phyloP scores from a whole-genome alignment of 2,888 invertebrate species.

The Pogonocherus hispidulus region DNA sequence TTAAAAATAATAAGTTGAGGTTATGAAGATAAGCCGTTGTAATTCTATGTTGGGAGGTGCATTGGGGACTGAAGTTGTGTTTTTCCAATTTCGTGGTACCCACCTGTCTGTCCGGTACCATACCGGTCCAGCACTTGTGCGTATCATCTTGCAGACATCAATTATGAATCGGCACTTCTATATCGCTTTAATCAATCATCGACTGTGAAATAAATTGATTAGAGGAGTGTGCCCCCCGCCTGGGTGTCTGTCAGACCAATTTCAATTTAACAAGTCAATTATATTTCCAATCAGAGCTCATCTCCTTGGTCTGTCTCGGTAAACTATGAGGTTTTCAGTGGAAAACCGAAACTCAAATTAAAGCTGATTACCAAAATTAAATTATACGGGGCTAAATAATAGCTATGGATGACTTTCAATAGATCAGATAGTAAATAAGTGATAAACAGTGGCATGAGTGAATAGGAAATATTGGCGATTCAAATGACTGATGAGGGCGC shows the following conservation, averaged over 20 bases:
- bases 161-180: constrained; percentile 66
- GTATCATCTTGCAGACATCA: constrained; percentile 52
- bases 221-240: constrained; percentile 61
- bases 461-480: too few relatives aligned
- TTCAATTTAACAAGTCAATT: constrained; percentile 69
- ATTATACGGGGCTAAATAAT: too few relatives aligned
- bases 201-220: constrained; percentile 67
- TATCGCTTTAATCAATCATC: constrained; percentile 67
- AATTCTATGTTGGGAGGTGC: too few relatives aligned
- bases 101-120: not conserved
- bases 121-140: constrained; percentile 37
- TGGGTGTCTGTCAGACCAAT: constrained; percentile 66
- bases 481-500: too few relatives aligned
- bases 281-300: constrained; percentile 61
- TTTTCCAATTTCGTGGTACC: not conserved
- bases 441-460: too few relatives aligned
- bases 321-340: constrained; percentile 18
- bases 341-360: not conserved
- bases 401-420: too few relatives aligned
- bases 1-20: too few relatives aligned
- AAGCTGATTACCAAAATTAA: not conserved
- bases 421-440: too few relatives aligned
- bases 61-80: too few relatives aligned
- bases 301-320: constrained; percentile 17
- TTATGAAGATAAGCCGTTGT: too few relatives aligned